Base-by-base conservation (phyloP, 2,113 vertebrate genomes). In the Gasterosteus nipponicus region DNA sequence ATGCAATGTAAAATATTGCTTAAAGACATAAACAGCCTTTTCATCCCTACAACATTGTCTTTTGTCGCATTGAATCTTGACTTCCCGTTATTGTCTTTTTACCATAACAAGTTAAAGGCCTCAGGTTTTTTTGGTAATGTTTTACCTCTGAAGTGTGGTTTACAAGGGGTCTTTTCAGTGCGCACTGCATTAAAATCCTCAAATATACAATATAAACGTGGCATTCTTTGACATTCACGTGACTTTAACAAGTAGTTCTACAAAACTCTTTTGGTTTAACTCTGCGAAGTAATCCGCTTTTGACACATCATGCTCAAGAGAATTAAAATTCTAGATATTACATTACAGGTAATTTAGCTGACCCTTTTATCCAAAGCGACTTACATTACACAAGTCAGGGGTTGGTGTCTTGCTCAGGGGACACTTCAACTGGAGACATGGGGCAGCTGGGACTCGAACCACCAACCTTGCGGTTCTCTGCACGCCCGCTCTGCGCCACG, bases 71-170 rank as follows among this genome's bases (percentile, higher is more conserved):
- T 47, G 11, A 80, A 41, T 29, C 5, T 12, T 4, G 16, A 5
- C 68, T 58, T 31, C 62, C 65, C 31, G 57, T 2, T 62, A 19
- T 3, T 49, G 11, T 75, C 29, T 15, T 64, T 47, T 44, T 60
- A 10, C 47, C 57, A 16, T 39, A 51, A 60, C 58, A 39, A 44
- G 4, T 74, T 71, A 35, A 46, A 71, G 61, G 39, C 73, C 66
- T 75, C 16, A 81, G 69, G 83, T 87, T 81, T 72, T 57, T 31
- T 39, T 70, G 5, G 10, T 35, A 77, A 22, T 63, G 44, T 78
- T 54, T 58, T 18, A 16, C 18, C 92, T 92, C n/a, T 89, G 87
- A 10, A 39, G n/a, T 65, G 26, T 64, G 19, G 54, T 62, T 54
- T 44, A 61, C 3, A 42, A 74, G 47, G 70, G 14, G 33, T 71